Conservation (phyloP, 2,888 invertebrate species). For the Schizaphis graminum region DNA sequence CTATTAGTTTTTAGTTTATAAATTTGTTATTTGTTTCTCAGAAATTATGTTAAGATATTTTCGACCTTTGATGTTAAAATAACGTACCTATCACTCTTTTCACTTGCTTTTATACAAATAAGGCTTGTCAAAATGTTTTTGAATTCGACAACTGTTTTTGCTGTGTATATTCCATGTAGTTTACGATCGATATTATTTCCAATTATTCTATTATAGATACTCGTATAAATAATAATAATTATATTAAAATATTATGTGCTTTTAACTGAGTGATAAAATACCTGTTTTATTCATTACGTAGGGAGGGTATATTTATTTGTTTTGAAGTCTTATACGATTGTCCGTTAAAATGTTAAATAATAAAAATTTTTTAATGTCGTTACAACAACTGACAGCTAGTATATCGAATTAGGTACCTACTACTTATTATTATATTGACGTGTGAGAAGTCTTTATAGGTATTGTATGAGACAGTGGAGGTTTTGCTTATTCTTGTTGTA, state of each 20-base stretch:
- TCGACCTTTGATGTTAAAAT: neutral
- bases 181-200: neutral
- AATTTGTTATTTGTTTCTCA: neutral
- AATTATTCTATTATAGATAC: neutral
- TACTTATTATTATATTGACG: slow-evolving; percentile 4
- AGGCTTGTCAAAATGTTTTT: neutral
- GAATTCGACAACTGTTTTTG: neutral
- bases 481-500: neutral
- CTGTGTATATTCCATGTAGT: neutral
- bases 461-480: neutral
- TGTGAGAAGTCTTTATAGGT: neutral
- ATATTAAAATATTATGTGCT: neutral
- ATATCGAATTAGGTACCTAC: neutral
- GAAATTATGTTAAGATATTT: neutral
- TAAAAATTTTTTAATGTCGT: neutral
- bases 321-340: neutral
- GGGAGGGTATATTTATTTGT: neutral
- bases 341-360: neutral
- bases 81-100: neutral
- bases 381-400: neutral
- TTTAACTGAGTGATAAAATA: neutral
- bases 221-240: neutral
- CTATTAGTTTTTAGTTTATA: neutral
- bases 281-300: neutral
- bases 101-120: neutral